These are phyloP conservation scores for Onthophagus taurus DNA, from an alignment of 1,140 invertebrate species.

Conservation along the genomic window DNA sequence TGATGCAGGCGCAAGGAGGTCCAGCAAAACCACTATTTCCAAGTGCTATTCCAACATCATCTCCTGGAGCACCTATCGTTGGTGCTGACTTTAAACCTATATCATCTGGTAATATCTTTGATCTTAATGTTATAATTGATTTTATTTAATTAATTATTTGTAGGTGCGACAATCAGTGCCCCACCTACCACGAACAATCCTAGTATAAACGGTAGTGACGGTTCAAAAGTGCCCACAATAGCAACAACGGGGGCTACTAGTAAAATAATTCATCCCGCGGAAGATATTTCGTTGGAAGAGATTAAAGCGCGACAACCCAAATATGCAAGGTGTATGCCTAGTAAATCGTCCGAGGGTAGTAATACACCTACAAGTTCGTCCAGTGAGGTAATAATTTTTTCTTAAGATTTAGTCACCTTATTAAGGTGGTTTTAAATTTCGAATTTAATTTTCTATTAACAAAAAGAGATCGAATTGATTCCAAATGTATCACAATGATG, in stretches of 20 bases:
- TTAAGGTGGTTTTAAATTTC: too few species aligned
- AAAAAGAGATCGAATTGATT: too few species aligned
- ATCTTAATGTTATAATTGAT: background rate
- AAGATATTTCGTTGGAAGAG: constrained; percentile 90
- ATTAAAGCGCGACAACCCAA: constrained; percentile 65
- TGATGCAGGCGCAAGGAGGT: constrained; percentile 50
- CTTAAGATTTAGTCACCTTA: too few species aligned
- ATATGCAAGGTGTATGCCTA: constrained; percentile 47
- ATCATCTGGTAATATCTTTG: constrained; percentile 38
- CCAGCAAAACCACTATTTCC: constrained; percentile 64
- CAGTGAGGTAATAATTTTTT: constrained; percentile 14
- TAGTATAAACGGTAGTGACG: constrained; percentile 33
- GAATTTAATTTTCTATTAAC: too few species aligned
- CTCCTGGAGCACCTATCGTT: constrained; percentile 46
- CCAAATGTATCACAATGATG: too few species aligned
- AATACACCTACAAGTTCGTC: constrained; percentile 15
- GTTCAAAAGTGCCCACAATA: constrained; percentile 62
- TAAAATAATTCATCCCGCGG: constrained; percentile 88
- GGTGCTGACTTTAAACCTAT: constrained; percentile 57
- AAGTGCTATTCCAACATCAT: constrained; percentile 55
- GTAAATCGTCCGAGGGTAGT: constrained; percentile 11
- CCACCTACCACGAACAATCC: constrained; percentile 48
- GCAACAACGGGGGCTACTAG: constrained; percentile 73
- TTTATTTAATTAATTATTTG: constrained; percentile 8
- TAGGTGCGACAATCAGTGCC: constrained; percentile 57